Evolutionary conservation across 2,797 vertebrate species (phyloP).

Genomic region (Gymnothorax javanicus): DNA sequence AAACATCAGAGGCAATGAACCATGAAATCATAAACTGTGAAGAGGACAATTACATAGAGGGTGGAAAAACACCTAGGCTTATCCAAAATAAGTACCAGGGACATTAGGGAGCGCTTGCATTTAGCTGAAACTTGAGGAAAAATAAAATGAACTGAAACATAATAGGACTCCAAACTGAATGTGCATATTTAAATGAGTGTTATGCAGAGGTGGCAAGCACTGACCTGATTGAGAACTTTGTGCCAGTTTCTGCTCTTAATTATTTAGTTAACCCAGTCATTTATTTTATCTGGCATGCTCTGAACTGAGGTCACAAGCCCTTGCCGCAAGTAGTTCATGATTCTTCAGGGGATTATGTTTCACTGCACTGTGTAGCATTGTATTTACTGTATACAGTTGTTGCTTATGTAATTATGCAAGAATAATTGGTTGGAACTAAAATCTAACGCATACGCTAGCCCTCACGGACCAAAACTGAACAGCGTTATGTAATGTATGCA

Average conservation of each 20-base stretch:
- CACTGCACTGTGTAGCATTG: background rate
- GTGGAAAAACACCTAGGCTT: background rate
- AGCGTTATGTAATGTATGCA: too few relatives aligned
- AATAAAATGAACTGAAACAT: background rate
- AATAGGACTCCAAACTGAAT: background rate
- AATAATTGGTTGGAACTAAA: background rate
- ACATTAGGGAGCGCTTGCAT: background rate
- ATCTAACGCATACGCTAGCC: background rate
- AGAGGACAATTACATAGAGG: background rate
- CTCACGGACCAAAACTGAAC: background rate
- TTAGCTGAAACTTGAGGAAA: background rate
- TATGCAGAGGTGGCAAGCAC: background rate
- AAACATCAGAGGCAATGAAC: background rate
- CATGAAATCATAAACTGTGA: background rate
- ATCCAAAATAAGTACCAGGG: background rate
- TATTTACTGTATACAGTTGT: background rate
- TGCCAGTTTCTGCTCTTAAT: background rate
- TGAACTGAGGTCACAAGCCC: background rate
- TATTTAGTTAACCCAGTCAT: conserved; percentile 1
- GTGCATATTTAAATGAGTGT: background rate
- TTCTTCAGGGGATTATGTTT: background rate
- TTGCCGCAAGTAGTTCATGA: background rate
- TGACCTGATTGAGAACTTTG: background rate
- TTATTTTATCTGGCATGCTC: background rate
- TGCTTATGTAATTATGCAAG: background rate